Conservation (phyloP, 2,888 invertebrate species). For the Harpalus rubripes region DNA sequence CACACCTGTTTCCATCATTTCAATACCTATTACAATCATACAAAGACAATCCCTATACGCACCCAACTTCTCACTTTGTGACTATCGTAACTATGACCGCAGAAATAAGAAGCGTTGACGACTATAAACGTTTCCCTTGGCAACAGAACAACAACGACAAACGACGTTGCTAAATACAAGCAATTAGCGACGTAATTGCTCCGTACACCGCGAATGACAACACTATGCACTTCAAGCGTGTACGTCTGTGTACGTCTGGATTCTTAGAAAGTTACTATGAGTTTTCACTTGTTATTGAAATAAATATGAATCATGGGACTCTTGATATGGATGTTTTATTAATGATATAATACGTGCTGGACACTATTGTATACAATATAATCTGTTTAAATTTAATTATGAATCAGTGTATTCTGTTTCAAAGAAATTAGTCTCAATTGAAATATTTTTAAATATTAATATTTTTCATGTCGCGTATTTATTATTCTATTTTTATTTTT, state of each 20-base stretch:
- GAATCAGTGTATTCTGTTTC: too few species aligned
- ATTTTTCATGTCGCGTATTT: too few species aligned
- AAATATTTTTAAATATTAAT: too few species aligned
- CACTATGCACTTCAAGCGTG: not conserved
- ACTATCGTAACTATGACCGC: not conserved
- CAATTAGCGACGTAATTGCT: slow-evolving; percentile 27
- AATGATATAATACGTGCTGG: too few species aligned
- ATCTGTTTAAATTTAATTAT: too few species aligned
- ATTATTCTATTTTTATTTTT: too few species aligned
- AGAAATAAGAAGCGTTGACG: not conserved
- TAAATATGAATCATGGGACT: not conserved
- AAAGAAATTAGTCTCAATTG: too few species aligned
- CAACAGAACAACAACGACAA: slow-evolving; percentile 27
- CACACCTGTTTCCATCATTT: not conserved
- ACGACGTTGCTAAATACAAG: slow-evolving; percentile 39
- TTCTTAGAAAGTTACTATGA: slow-evolving; percentile 6
- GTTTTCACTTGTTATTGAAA: not conserved
- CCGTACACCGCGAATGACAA: slow-evolving; percentile 9
- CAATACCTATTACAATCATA: not conserved
- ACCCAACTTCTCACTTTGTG: not conserved
- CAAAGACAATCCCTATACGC: not conserved
- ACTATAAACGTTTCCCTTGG: slow-evolving; percentile 41
- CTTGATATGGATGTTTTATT: too few species aligned
- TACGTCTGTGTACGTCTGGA: not conserved
- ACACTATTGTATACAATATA: too few species aligned